Percentiles rank a stretch among this genome's conserved stretches.
Conservation (phyloP, 1,140 invertebrate species). For the Drosophila erecta region DNA sequence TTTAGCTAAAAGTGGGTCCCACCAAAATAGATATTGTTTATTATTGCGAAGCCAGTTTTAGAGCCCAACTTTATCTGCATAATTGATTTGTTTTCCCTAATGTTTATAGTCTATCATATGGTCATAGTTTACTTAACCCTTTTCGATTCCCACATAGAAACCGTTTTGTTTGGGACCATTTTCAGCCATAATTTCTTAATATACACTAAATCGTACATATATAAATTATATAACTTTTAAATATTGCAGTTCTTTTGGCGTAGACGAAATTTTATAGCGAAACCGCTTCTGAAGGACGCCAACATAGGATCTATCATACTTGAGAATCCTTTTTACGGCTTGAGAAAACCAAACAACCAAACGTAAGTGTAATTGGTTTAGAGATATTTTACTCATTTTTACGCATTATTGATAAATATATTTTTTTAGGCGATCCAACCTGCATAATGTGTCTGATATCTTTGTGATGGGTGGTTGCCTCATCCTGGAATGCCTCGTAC, state of each 20-base stretch:
- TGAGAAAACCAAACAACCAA: constrained; percentile 96
- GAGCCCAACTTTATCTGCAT: neutral
- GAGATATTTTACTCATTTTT: neutral
- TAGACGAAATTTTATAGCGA: constrained; percentile 92
- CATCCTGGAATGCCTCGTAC: constrained; percentile 95
- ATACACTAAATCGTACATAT: neutral
- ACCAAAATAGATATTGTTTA: constrained; percentile 5
- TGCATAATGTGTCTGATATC: constrained; percentile 98
- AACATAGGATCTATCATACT: constrained; percentile 97
- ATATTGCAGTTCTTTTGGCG: constrained; percentile 94
- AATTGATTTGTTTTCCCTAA: neutral
- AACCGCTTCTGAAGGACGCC: constrained; percentile 94
- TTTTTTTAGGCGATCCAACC: constrained; percentile 91
- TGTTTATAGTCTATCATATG: neutral
- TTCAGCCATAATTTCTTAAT: neutral
- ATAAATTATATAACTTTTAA: neutral
- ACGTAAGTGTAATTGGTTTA: constrained; percentile 87
- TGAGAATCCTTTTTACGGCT: constrained; percentile 99
- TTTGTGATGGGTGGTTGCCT: constrained; percentile 99
- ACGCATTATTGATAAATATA: neutral
- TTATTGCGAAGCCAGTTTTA: neutral
- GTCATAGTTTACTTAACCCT: neutral
- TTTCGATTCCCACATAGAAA: neutral
- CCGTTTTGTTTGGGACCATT: constrained; percentile 10
- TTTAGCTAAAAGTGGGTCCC: constrained; percentile 30